Evolutionary conservation across 2,113 vertebrate genomes (phyloP).

Genomic region (Oncorhynchus clarkii): DNA sequence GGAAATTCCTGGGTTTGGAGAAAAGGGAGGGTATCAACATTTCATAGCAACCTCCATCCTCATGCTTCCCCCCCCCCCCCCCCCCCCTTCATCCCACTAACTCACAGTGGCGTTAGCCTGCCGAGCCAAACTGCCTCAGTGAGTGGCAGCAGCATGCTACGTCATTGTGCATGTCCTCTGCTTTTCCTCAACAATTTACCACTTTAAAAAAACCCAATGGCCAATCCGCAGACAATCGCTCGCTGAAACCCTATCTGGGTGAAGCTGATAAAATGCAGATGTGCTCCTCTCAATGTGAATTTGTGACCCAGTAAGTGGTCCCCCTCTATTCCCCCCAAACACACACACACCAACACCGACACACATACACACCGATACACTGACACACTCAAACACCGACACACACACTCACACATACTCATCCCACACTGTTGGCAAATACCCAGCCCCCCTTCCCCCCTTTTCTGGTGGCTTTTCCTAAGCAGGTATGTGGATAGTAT

Average conservation of each 20-base stretch:
- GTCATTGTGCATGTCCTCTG: conserved; percentile 76
- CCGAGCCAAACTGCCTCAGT: conserved; percentile 19
- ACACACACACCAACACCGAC: background rate
- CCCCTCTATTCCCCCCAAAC: conserved; percentile 61
- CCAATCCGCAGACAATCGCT: conserved; percentile 97
- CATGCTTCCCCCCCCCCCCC: conserved; percentile 3
- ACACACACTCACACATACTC: conserved; percentile 69
- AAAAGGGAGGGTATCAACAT: background rate
- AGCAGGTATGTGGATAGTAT: conserved; percentile 76
- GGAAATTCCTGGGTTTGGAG: background rate
- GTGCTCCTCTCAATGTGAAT: conserved; percentile 92
- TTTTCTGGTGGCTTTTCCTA: conserved; percentile 63
- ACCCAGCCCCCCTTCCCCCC: conserved; percentile 66
- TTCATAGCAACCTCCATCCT: background rate
- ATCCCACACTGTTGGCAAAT: conserved; percentile 75
- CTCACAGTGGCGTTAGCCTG: conserved; percentile 70
- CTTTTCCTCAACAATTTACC: conserved; percentile 92
- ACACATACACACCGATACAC: no score
- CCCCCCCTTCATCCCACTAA: conserved; percentile 40
- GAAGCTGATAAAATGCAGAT: conserved; percentile 98
- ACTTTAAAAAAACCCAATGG: conserved; percentile 91
- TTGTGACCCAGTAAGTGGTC: conserved; percentile 91
- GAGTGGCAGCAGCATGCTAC: conserved; percentile 55
- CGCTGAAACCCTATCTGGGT: conserved; percentile 95
- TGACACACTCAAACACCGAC: no score